These are phyloP conservation scores for Eolophus roseicapilla DNA, from an alignment of 2,113 vertebrate genomes.

Conservation along the genomic window DNA sequence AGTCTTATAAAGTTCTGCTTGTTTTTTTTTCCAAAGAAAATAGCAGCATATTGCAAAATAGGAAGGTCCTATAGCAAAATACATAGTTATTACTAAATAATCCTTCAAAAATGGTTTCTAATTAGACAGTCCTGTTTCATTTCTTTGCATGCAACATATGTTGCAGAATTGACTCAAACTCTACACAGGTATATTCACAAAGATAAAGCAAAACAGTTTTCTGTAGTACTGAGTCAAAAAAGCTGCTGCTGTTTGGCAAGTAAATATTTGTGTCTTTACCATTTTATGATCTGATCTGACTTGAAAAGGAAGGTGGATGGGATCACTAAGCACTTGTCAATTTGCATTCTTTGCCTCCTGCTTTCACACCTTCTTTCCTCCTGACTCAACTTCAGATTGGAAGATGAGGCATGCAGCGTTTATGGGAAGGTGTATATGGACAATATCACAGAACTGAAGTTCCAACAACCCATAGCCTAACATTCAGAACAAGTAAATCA, in stretches of 20 bases:
- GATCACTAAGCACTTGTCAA: background rate
- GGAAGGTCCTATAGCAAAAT: constrained; percentile 38
- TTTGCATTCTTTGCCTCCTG: background rate
- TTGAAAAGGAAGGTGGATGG: background rate
- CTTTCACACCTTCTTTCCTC: background rate
- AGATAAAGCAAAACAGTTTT: background rate
- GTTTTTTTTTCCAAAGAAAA: constrained; percentile 24
- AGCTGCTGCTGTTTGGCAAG: background rate
- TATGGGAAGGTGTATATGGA: background rate
- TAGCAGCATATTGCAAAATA: constrained; percentile 21
- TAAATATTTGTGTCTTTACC: background rate
- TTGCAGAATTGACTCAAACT: background rate
- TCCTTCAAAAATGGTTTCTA: background rate
- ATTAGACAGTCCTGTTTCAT: background rate
- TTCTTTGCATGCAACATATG: background rate
- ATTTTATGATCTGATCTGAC: background rate
- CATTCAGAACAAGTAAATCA: background rate
- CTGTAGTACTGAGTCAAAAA: background rate
- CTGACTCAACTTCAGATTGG: background rate
- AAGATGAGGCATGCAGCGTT: background rate
- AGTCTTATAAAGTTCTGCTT: background rate
- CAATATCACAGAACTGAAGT: background rate
- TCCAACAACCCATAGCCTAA: background rate
- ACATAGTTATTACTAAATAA: constrained; percentile 3
- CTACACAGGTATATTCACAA: background rate